Base-by-base conservation (phyloP, 1,140 invertebrate species). In the Thaumatotibia leucotreta region DNA sequence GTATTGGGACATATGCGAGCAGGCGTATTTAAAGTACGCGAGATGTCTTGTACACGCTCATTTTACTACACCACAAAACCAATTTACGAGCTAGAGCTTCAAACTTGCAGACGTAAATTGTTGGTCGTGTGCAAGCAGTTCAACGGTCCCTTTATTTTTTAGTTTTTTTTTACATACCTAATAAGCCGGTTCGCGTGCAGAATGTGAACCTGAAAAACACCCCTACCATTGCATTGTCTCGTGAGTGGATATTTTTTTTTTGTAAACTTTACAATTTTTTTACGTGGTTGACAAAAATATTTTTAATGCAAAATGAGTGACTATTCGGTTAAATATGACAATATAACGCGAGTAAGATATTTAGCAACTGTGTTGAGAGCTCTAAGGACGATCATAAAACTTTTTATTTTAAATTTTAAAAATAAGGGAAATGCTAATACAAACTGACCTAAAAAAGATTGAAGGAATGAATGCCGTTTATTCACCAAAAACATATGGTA, bases 131-230 rank as follows among this genome's bases (percentile, higher is more conserved):
- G 72, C 66, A 61, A 70, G 65, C 72, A 69, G 76, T 72, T 63
- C 61, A 63, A 61, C 20, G 58, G 54, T 22, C 9, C 20, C 62
- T 29, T 68, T 73, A 61, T 75, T 69, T 70, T 66, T 58, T 27
- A 45, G 63, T 68, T 74, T 73, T 70, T 76, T 75, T 70, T 66
- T 45, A 8, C 20, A 50, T 17, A 31, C 64, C 70, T 77, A 77
- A 75, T 74, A 75, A 74, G 68, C 32, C 27, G 17, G 73, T 65
- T 78, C 70, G 76, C 76, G 74, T 78, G 76, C 58, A 31, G 75
- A 68, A 66, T 73, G 66, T 73, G 65, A 67, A 69, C 68, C 67
- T 45, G 61, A 31, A 45, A 69, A 73, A 49, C 31, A 2, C 52
- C 52, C 61, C 22, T 58, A 68, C 73, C 31, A 75, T n/a, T 65